phyloP scores from a whole-genome alignment of 2,888 invertebrate species.

The Rhimphoctona megacephalus region DNA sequence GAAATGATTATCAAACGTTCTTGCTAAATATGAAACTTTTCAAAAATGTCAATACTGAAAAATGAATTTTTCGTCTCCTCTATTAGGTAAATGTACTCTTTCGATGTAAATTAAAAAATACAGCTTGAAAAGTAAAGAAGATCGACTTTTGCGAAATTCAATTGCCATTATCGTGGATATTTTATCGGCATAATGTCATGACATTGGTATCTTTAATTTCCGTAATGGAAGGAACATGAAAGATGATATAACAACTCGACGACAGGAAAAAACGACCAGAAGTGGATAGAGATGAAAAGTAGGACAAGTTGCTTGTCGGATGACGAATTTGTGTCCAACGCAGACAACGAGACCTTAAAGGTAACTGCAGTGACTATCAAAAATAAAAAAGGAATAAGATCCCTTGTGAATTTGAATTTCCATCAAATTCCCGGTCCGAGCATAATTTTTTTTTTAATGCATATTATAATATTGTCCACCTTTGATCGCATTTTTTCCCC shows the following conservation, averaged over 20 bases:
- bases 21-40: no score
- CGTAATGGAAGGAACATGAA: background rate
- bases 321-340: slow-evolving; percentile 28
- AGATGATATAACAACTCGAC: background rate
- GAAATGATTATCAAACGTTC: no score
- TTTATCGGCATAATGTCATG: slow-evolving; percentile 8
- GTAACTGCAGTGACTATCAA: background rate
- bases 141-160: background rate
- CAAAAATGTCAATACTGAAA: no score
- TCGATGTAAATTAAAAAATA: background rate
- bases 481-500: background rate
- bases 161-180: slow-evolving; percentile 6
- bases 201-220: background rate
- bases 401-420: slow-evolving; percentile 37
- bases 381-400: background rate
- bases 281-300: slow-evolving; percentile 9
- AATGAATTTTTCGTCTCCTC: background rate
- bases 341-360: background rate
- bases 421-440: background rate
- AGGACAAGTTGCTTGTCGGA: slow-evolving; percentile 17
- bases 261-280: background rate
- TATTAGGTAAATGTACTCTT: background rate
- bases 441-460: background rate
- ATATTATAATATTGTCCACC: background rate
- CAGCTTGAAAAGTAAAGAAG: background rate